Evolutionary conservation across 2,888 invertebrate species (phyloP).

Genomic region (Pterobdella sp.): DNA sequence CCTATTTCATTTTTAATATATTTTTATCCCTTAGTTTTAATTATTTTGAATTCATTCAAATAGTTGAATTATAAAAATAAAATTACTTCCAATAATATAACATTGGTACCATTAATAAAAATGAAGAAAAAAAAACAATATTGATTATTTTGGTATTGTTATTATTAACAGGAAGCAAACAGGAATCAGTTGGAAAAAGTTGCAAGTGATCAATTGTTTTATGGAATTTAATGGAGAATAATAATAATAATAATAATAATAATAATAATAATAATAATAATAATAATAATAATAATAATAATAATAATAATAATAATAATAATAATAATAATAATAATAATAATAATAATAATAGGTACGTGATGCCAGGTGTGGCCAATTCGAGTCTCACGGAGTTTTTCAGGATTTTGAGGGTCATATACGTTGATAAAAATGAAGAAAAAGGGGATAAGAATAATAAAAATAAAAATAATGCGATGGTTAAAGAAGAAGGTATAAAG

Average conservation of each 20-base stretch:
- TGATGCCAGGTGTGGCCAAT: background rate
- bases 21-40: no score
- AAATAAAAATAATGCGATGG: background rate
- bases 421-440: background rate
- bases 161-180: background rate
- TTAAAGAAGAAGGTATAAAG: no score
- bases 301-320: background rate
- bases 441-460: background rate
- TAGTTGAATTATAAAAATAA: no score
- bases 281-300: background rate
- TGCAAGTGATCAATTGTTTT: background rate
- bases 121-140: no score
- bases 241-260: background rate
- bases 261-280: background rate
- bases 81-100: no score
- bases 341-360: conserved; percentile 38
- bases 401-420: background rate
- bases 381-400: background rate
- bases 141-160: no score
- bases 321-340: background rate
- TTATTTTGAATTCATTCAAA: no score
- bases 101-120: no score
- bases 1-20: no score
- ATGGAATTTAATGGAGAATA: background rate
- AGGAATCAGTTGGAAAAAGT: conserved; percentile 4